Percentiles rank a stretch among this genome's conserved stretches.
Evolutionary conservation across 1,140 invertebrate genomes (phyloP).

Genomic region (Mya arenaria): DNA sequence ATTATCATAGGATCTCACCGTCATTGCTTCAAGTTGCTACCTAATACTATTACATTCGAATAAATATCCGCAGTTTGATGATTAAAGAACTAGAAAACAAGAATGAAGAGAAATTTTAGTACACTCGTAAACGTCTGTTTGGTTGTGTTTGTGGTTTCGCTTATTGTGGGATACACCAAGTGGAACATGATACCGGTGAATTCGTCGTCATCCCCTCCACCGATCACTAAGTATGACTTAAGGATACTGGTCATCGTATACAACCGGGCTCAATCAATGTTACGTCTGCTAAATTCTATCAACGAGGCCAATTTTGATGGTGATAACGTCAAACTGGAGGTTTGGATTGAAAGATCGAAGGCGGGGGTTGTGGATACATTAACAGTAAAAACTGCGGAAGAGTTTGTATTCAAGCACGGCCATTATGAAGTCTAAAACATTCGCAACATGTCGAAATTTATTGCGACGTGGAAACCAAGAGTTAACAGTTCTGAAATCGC

Average conservation of each 20-base stretch:
- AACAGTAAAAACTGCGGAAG: conserved; percentile 45
- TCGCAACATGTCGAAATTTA: conserved; percentile 58
- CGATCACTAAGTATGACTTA: no score
- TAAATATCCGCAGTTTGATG: no score
- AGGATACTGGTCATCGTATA: conserved; percentile 64
- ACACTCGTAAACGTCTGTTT: no score
- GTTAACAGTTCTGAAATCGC: conserved; percentile 69
- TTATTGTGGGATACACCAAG: no score
- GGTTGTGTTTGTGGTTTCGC: no score
- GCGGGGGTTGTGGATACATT: conserved; percentile 29
- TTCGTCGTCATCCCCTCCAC: no score
- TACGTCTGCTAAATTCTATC: conserved; percentile 55
- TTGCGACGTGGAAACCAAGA: conserved; percentile 67
- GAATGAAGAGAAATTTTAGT: no score
- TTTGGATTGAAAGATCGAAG: conserved; percentile 18
- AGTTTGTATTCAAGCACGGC: conserved; percentile 63
- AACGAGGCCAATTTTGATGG: not conserved
- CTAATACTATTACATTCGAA: no score
- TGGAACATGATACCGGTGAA: no score
- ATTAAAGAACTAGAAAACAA: no score
- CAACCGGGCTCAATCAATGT: conserved; percentile 55
- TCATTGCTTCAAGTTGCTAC: no score
- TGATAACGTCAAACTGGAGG: conserved; percentile 1
- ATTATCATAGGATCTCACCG: no score
- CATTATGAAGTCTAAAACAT: conserved; percentile 50